Percentiles rank a stretch among this genome's conserved stretches.
Evolutionary conservation across 2,888 invertebrate genomes (phyloP).

Genomic region (Rambutsinella grinnellia): DNA sequence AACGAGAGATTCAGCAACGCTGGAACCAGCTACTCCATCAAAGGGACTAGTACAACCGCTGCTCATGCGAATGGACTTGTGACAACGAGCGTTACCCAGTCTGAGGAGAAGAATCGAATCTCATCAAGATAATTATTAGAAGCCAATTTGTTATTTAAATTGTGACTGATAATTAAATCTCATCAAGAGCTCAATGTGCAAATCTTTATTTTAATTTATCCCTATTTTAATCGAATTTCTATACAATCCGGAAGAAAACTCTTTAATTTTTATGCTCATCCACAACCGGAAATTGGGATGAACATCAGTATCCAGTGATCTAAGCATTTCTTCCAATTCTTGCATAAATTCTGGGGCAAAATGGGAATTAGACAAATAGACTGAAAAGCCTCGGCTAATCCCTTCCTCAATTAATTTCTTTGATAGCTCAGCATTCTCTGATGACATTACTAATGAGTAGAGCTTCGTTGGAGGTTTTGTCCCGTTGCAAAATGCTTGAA

Average conservation of each 20-base stretch:
- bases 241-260: conserved; percentile 10
- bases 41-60: too few relatives aligned
- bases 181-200: too few relatives aligned
- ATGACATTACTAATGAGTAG: not conserved
- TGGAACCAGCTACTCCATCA: too few relatives aligned
- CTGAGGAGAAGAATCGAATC: too few relatives aligned
- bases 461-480: conserved; percentile 14
- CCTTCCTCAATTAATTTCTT: conserved; percentile 13
- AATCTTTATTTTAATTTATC: too few relatives aligned
- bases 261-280: not conserved
- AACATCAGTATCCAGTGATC: not conserved
- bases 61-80: too few relatives aligned
- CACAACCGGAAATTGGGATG: conserved; percentile 17
- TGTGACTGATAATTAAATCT: too few relatives aligned
- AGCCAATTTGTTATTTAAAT: too few relatives aligned
- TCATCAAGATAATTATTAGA: too few relatives aligned
- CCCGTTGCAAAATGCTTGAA: not conserved
- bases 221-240: conserved; percentile 13
- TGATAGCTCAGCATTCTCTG: not conserved
- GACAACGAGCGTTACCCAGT: too few relatives aligned
- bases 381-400: conserved; percentile 14
- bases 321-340: conserved; percentile 5
- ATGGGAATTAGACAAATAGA: conserved; percentile 20
- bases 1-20: too few relatives aligned
- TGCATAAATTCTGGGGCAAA: not conserved